Evolutionary conservation across 2,888 invertebrate genomes (phyloP).

Genomic region (Acrobasis suavella): DNA sequence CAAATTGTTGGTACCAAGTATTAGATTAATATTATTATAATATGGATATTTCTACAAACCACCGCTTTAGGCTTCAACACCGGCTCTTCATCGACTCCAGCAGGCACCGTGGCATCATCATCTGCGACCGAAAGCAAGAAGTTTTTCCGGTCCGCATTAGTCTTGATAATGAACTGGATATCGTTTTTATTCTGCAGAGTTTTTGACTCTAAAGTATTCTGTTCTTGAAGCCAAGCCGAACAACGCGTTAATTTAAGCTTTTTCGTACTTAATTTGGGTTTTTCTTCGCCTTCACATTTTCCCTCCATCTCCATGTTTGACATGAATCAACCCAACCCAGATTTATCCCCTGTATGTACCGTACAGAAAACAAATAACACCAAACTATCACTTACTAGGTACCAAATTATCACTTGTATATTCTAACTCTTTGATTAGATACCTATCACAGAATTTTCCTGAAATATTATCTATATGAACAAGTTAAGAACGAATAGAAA

Average conservation of each 20-base stretch:
- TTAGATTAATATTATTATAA: too few relatives aligned
- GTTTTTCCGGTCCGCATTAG: constrained; percentile 64
- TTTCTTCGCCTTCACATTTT: constrained; percentile 21
- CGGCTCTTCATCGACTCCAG: constrained; percentile 56
- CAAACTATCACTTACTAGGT: too few relatives aligned
- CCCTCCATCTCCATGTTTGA: constrained; percentile 30
- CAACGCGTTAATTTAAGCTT: constrained; percentile 55
- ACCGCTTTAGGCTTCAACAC: constrained; percentile 54
- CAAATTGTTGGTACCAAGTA: too few relatives aligned
- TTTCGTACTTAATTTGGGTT: constrained; percentile 15
- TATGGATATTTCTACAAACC: constrained; percentile 43
- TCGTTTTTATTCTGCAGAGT: constrained; percentile 67
- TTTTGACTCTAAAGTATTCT: constrained; percentile 60
- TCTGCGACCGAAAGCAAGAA: constrained; percentile 63
- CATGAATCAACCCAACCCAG: background rate
- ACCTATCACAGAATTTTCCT: too few relatives aligned
- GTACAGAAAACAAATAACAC: too few relatives aligned
- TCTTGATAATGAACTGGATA: constrained; percentile 69
- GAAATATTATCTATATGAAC: too few relatives aligned
- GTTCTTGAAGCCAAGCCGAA: constrained; percentile 69
- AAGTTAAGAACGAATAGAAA: too few relatives aligned
- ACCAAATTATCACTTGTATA: too few relatives aligned
- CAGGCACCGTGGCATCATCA: constrained; percentile 65
- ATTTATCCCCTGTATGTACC: too few relatives aligned
- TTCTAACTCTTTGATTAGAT: too few relatives aligned